Conservation (phyloP, 2,888 invertebrate genomes). For the Chirona hameri region DNA sequence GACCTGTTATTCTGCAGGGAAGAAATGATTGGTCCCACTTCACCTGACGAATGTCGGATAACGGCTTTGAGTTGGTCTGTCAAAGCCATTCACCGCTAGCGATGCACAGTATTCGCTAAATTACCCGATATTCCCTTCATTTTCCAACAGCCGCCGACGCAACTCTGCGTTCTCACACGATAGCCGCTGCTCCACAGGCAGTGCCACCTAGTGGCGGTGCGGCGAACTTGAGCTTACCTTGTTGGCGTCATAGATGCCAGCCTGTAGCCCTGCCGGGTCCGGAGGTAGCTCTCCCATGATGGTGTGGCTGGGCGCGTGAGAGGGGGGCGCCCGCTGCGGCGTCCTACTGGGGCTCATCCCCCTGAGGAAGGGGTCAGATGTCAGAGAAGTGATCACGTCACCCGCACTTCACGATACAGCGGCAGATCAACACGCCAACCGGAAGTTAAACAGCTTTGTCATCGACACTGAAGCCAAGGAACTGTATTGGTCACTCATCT, state of each 20-base stretch:
- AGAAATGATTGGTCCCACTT: too few species aligned
- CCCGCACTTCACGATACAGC: too few species aligned
- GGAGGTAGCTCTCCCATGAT: background rate
- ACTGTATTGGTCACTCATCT: too few species aligned
- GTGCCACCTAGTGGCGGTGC: background rate
- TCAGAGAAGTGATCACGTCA: too few species aligned
- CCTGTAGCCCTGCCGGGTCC: slow-evolving; percentile 43
- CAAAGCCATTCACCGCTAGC: background rate
- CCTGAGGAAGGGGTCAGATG: background rate
- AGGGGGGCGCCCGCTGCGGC: background rate
- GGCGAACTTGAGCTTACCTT: slow-evolving; percentile 41
- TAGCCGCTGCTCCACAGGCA: background rate
- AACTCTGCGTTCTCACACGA: background rate
- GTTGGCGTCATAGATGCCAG: slow-evolving; percentile 49
- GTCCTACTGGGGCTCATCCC: background rate
- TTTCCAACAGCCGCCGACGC: too few species aligned
- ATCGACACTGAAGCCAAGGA: too few species aligned
- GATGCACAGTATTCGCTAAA: background rate
- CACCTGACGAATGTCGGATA: too few species aligned
- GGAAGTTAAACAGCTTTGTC: too few species aligned
- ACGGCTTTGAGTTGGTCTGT: too few species aligned
- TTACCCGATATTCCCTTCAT: too few species aligned
- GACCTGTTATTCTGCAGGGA: too few species aligned
- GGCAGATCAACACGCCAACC: too few species aligned
- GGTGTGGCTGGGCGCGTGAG: background rate